Evolutionary conservation across 2,797 vertebrate genomes (phyloP).

Genomic region (Staurois parvus): DNA sequence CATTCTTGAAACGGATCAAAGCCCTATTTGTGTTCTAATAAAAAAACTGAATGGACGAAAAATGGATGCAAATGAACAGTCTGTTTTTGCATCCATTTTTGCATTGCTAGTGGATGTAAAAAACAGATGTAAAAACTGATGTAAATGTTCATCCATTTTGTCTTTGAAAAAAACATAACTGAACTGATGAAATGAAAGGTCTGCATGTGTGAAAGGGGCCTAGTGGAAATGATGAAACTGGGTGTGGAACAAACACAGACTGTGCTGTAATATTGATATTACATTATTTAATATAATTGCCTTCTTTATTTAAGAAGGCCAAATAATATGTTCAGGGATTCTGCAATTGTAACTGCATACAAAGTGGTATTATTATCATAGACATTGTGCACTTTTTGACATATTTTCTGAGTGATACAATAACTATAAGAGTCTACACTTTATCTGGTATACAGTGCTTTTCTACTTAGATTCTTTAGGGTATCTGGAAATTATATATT

Average conservation of each 20-base stretch:
- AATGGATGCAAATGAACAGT: too few species aligned
- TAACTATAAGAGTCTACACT: neutral
- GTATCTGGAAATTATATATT: neutral
- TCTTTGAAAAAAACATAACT: too few species aligned
- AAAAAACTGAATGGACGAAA: too few species aligned
- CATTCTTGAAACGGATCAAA: too few species aligned
- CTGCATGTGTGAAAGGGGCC: too few species aligned
- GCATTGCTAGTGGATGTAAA: too few species aligned
- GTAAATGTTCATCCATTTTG: too few species aligned
- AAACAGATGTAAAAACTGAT: too few species aligned
- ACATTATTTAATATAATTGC: too few species aligned
- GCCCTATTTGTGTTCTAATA: too few species aligned
- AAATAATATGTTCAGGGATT: neutral
- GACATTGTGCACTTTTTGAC: neutral
- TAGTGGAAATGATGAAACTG: neutral
- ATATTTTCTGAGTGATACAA: neutral
- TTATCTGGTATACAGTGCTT: neutral
- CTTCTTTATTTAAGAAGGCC: neutral
- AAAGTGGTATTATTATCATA: slow-evolving; percentile 2
- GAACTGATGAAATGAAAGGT: too few species aligned
- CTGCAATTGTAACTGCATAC: neutral
- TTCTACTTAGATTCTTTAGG: neutral
- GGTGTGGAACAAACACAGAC: neutral
- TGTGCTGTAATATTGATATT: neutral
- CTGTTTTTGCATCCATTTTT: too few species aligned